Conservation (phyloP, 2,113 vertebrate species). For the Sinocyclocheilus maitianheensis region DNA sequence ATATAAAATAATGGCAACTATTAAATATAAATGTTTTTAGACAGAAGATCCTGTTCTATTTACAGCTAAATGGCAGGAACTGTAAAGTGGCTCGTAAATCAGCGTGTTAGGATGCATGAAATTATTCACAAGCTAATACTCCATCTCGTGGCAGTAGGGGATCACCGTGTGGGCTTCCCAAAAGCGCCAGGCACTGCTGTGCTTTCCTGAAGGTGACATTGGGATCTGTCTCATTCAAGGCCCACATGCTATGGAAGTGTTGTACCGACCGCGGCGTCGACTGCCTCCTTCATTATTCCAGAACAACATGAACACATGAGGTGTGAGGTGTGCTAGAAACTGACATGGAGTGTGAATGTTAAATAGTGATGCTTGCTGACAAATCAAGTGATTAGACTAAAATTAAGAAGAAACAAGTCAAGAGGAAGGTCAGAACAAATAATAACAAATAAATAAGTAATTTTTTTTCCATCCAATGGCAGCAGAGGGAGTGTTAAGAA, state of each 20-base stretch:
- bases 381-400: slow-evolving; percentile 8
- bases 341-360: slow-evolving; percentile 46
- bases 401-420: not conserved
- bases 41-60: not conserved
- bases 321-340: slow-evolving; percentile 58
- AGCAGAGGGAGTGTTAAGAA: not conserved
- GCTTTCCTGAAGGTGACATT: slow-evolving; percentile 74
- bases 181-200: slow-evolving; percentile 48
- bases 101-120: not conserved
- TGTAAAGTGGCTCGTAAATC: slow-evolving; percentile 26
- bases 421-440: not conserved
- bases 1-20: not conserved
- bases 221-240: slow-evolving; percentile 60
- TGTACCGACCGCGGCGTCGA: slow-evolving; percentile 64
- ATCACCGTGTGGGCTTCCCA: slow-evolving; percentile 44
- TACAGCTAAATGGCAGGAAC: not conserved
- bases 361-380: slow-evolving; percentile 34
- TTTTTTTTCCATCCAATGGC: not conserved
- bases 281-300: slow-evolving; percentile 72
- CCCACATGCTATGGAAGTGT: slow-evolving; percentile 62
- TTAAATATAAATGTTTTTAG: not conserved
- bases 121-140: slow-evolving; percentile 54
- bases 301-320: slow-evolving; percentile 57
- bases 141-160: slow-evolving; percentile 40
- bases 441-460: too few relatives aligned